Evolutionary conservation across 2,113 vertebrate species (phyloP).

Genomic region (Neomonachus schauinslandi): DNA sequence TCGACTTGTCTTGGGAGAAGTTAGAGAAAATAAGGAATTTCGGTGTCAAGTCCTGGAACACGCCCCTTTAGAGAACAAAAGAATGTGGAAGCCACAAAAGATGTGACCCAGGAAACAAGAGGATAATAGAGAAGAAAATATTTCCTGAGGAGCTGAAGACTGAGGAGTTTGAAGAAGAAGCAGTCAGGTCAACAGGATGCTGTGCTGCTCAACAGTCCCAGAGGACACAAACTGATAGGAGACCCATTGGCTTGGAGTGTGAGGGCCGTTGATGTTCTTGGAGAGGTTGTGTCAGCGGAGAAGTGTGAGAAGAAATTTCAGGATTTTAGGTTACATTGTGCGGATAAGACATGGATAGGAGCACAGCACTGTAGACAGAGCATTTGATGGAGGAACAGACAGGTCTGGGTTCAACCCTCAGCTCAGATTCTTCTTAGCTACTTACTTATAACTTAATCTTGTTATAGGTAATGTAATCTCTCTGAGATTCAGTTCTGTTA

Average conservation of each 20-base stretch:
- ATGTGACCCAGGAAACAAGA: not conserved
- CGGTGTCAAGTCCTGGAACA: not conserved
- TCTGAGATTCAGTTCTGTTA: not conserved
- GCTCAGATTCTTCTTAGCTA: not conserved
- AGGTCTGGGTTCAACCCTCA: not conserved
- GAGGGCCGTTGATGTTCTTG: rapidly evolving
- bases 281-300: not conserved
- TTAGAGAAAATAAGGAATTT: not conserved
- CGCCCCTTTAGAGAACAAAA: not conserved
- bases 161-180: not conserved
- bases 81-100: not conserved
- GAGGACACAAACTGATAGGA: not conserved
- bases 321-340: not conserved
- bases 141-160: not conserved
- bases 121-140: not conserved
- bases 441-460: not conserved
- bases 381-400: rapidly evolving
- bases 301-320: not conserved
- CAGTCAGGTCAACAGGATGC: not conserved
- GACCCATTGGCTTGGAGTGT: not conserved
- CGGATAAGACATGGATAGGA: not conserved
- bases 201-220: too few relatives aligned
- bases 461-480: not conserved
- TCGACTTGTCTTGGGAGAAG: not conserved
- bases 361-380: not conserved